Evolutionary conservation across 2,888 invertebrate genomes (phyloP), one percentile per base, ranked within the genome.

Genomic region (Sceliomorpha sp.): DNA sequence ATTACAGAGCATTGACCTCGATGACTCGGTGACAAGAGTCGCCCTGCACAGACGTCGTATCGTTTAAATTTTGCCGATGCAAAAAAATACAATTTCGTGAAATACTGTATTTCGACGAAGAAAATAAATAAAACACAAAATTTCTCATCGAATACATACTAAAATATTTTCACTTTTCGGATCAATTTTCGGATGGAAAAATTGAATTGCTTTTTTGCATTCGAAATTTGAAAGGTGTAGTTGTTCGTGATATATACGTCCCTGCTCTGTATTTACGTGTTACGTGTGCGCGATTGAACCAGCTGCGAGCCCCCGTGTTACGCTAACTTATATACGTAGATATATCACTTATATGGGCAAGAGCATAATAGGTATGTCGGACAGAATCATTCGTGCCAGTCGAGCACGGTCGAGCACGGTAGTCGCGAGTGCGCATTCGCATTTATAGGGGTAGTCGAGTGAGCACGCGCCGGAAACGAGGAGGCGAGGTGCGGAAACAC

Each of bases 1-100:
- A 51, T 67, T 48, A 60, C 62, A 39, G 67, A 67, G 62, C 70
- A 50, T 70, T 70, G 53, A 70, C 66, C 62, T 62, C 51, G 37
- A 66, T 66, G 62, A 42, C 47, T 51, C 32, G 39, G 48, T 58
- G 59, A 51, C 55, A 68, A 40, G 48, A 56, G 59, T 62, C 34
- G 17, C 20, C n/a, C 5, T 8, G 13, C 15, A 36, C 42, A 34
- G 40, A 17, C 39, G 31, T n/a, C 17, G 15, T 48, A 58, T 48
- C 14, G 27, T 44, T n/a, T 14, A 14, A 27, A 27, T 42, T 26
- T 13, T 36, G 15, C 15, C 9, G 10, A 13, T 0, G 6, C 14
- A 14, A 29, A 15, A 8, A 31, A 34, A 34, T n/a, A n/a, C n/a
- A n/a, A n/a, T n/a, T n/a, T n/a, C n/a, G n/a, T n/a, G n/a, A n/a